Base-by-base conservation (phyloP, 1,140 invertebrate species). In the Dendrolimus kikuchii region DNA sequence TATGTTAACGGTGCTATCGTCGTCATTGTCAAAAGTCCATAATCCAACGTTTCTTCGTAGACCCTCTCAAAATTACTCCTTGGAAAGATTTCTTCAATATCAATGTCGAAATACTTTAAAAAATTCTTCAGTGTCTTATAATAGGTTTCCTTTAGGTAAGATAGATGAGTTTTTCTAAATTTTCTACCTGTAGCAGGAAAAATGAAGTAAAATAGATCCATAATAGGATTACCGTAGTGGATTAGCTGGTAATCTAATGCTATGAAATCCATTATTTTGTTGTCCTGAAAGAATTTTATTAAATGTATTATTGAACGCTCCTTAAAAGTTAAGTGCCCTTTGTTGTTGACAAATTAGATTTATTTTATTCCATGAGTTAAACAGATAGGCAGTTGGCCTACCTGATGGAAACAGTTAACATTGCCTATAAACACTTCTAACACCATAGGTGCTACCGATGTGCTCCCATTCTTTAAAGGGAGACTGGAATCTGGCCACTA, bases 181-280 rank as follows among this genome's bases (percentile, higher is more conserved):
- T 53, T 10, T 23, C 36, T 46, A 7, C 67, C 64, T 1, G 64
- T 70, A 4, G 49, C 47, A 2, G 49, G 48, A 48, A 60, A 64
- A 37, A 73, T 64, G 46, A 66, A 68, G 46, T 62, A 70, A 1
- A 68, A 7, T 4, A 73, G 52, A 38, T 73, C 70, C 6, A 55
- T 38, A 5, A 70, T 41, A 3, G 65, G 67, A 49, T 55, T 64
- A 7, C 73, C 71, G 54, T 66, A 66, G 54, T 64, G 55, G 0
- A 63, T 37, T 8, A 66, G 7, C 52, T 76, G 73, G 44, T 64
- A 76, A 45, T 76, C 73, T 5, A 76, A 50, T 6, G 56, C 44
- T 7, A 62, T 53, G 5, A 67, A 45, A 23, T 66, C 58, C 0
- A 38, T n/a, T 7, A 59, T 40, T 43, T 60, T 41, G 8, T 57